Conservation (phyloP, 1,140 invertebrate genomes). For the Muscidifurax raptorellus region DNA sequence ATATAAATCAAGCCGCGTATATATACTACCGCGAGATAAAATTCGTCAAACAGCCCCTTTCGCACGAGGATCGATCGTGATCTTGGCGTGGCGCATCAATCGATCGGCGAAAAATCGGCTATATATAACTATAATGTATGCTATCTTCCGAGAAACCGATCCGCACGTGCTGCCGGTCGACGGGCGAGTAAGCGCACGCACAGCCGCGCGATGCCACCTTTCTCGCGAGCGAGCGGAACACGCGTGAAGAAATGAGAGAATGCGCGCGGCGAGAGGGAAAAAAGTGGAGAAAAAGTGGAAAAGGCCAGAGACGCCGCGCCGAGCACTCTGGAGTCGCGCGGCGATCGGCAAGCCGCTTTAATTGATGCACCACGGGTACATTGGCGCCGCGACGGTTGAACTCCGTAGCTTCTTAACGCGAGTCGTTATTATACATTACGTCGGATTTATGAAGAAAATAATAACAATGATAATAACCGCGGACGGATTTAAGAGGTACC, state of each 20-base stretch:
- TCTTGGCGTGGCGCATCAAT: neutral
- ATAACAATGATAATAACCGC: neutral
- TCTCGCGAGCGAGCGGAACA: constrained; percentile 16
- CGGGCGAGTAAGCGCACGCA: neutral
- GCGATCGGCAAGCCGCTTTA: neutral
- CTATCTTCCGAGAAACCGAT: neutral
- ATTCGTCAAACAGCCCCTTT: neutral
- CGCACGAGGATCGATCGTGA: neutral
- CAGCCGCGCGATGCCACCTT: constrained; percentile 29
- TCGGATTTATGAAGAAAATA: neutral
- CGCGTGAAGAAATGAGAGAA: neutral
- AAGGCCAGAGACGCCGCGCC: neutral
- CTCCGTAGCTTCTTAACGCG: neutral
- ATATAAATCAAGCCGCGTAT: neutral
- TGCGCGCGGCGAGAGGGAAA: neutral
- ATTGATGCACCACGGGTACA: neutral
- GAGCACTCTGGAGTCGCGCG: neutral
- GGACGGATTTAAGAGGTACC: neutral
- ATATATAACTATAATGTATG: too few relatives aligned
- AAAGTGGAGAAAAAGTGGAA: neutral
- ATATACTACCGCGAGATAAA: neutral
- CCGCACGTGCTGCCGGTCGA: neutral
- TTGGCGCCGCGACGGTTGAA: neutral
- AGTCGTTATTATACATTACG: neutral
- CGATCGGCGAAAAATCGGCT: neutral